Percentiles rank a stretch among this genome's conserved stretches.
Evolutionary conservation across 2,113 vertebrate genomes (phyloP).

Genomic region (Chaenogobius annularis): DNA sequence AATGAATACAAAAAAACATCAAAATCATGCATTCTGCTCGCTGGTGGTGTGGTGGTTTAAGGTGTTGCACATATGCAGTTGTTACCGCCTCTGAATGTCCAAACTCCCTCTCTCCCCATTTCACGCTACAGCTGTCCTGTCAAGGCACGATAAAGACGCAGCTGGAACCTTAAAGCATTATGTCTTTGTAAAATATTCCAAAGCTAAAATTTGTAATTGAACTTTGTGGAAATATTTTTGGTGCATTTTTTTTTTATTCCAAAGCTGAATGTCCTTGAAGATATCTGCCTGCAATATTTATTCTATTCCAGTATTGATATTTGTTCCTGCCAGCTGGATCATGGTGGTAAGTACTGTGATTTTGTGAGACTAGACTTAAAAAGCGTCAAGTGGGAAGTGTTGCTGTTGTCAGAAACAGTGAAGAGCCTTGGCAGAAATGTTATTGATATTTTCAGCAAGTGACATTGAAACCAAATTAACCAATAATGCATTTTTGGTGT

Average conservation of each 20-base stretch:
- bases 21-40: too few relatives aligned
- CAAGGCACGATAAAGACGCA: too few relatives aligned
- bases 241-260: background rate
- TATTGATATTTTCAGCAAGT: constrained; percentile 1
- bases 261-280: background rate
- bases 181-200: too few relatives aligned
- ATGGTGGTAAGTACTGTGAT: background rate
- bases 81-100: too few relatives aligned
- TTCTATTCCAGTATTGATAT: background rate
- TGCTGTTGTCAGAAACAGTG: background rate
- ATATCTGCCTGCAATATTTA: background rate
- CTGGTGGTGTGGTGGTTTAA: too few relatives aligned
- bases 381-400: background rate
- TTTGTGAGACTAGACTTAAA: background rate
- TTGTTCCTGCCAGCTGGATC: background rate
- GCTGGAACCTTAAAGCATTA: too few relatives aligned
- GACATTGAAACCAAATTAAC: background rate
- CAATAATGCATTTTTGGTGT: background rate
- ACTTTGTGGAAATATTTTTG: background rate
- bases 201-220: too few relatives aligned
- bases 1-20: too few relatives aligned
- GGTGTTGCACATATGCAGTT: too few relatives aligned
- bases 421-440: background rate
- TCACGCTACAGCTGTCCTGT: too few relatives aligned
- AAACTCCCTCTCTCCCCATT: too few relatives aligned